Base-by-base conservation (phyloP, 2,888 invertebrate genomes). In the Cheilosia urbana region DNA sequence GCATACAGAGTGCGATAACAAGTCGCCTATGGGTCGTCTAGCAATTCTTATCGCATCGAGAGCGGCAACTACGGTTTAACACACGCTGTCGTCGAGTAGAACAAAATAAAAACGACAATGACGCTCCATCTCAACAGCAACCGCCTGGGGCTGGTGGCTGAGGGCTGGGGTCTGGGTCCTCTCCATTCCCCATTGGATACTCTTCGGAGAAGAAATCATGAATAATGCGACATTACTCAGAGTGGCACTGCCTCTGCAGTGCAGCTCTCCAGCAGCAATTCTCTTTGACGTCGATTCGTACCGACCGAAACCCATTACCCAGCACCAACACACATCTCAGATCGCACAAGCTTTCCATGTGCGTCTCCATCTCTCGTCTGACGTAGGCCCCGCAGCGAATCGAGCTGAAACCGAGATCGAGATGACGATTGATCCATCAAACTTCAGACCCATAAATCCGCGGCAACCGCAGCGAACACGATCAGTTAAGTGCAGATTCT, bases 401-500 rank as follows among this genome's bases (percentile, higher is more conserved):
- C 9, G 37, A 53, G 4, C 60, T 53, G 37, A 62, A 27, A 4
- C 65, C 21, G n/a, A 47, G 24, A 51, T 51, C 21, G 21, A 21
- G 51, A 62, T 71, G 58, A 71, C 69, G 63, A 81, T 63, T 57
- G 42, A 76, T 84, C 69, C 60, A 49, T 80, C 80, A 76, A 84
- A 71, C 55, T 21, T 53, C 42, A 19, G 55, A 27, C 40, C 66
- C 84, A 80, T 84, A 85, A 85, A 85, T 57, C 76, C 65, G 11
- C 73, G 63, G 47, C 65, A 71, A 37, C 42, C 27, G 40, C 71
- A 40, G 37, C 66, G 49, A 63, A 21, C 21, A n/a, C 81, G 77
- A 77, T 81, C 81, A 85, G 85, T 85, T 63, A 72, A 85, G 58
- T 76, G 53, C 68, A 76, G 65, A 71, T 76, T 76, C 62, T 68